A percentile compares a stretch with the other conserved stretches of the same genome.
Conservation (phyloP, 2,113 vertebrate genomes). For the Tiliqua scincoides region DNA sequence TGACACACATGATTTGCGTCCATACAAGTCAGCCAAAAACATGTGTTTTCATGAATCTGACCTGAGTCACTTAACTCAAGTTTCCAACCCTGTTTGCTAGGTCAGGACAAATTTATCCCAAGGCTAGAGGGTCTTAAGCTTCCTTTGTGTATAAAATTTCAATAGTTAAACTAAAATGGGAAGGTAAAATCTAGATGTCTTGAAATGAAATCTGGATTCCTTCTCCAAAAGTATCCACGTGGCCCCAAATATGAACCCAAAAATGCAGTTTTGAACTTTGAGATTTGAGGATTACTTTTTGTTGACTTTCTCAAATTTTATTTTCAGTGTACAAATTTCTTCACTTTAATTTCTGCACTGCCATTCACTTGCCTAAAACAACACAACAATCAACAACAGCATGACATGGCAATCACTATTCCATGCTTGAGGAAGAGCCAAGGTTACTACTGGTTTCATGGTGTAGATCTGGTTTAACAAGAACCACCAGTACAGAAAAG, state of each 20-base stretch:
- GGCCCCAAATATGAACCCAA: background rate
- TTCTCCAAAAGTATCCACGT: background rate
- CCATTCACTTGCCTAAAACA: background rate
- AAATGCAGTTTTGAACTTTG: background rate
- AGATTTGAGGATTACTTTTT: background rate
- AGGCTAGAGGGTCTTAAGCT: background rate
- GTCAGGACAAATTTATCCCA: background rate
- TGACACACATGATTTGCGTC: no score
- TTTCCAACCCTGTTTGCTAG: no score
- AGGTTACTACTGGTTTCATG: background rate
- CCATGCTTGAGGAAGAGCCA: background rate
- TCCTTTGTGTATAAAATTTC: background rate
- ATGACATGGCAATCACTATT: background rate
- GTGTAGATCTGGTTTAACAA: constrained; percentile 1
- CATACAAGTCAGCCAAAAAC: no score
- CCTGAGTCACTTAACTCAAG: no score
- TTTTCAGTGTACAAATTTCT: background rate
- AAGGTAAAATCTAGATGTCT: background rate
- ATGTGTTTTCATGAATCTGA: no score
- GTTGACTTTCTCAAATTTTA: background rate
- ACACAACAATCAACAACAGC: background rate
- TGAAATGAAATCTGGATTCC: background rate
- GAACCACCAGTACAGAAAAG: background rate
- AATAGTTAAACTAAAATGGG: background rate
- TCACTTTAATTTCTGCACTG: background rate